Conservation (phyloP, 2,797 vertebrate species). For the Natrix natrix region DNA sequence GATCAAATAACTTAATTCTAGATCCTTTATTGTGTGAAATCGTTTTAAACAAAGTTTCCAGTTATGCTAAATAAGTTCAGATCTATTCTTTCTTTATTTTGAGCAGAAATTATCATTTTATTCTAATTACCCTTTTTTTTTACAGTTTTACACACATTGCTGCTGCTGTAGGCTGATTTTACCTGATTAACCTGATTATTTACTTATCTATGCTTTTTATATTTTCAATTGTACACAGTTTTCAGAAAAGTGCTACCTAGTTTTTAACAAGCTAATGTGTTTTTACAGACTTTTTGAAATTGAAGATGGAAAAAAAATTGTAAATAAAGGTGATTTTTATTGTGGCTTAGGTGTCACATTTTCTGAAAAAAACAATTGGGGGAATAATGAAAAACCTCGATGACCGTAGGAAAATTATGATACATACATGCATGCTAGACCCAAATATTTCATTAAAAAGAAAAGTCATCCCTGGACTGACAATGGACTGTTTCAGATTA, state of each 20-base stretch:
- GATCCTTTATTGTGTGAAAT: neutral
- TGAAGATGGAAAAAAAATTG: neutral
- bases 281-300: neutral
- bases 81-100: neutral
- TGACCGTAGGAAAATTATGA: neutral
- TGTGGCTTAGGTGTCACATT: neutral
- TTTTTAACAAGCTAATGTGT: neutral
- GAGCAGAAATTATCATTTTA: neutral
- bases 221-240: neutral
- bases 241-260: neutral
- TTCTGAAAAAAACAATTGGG: neutral
- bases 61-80: neutral
- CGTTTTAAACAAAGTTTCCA: neutral
- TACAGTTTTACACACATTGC: neutral
- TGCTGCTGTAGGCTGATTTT: constrained; percentile 44
- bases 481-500: neutral
- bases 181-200: constrained; percentile 18
- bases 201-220: neutral
- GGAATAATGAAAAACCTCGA: neutral
- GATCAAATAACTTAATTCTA: neutral
- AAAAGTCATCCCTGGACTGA: neutral
- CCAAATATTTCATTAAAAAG: neutral
- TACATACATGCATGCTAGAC: neutral
- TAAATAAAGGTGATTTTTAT: neutral
- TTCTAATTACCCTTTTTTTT: neutral